A percentile compares a stretch with the other conserved stretches of the same genome.
These are phyloP conservation scores for Hippoglossus stenolepis DNA, from an alignment of 2,113 vertebrate species.

Conservation along the genomic window DNA sequence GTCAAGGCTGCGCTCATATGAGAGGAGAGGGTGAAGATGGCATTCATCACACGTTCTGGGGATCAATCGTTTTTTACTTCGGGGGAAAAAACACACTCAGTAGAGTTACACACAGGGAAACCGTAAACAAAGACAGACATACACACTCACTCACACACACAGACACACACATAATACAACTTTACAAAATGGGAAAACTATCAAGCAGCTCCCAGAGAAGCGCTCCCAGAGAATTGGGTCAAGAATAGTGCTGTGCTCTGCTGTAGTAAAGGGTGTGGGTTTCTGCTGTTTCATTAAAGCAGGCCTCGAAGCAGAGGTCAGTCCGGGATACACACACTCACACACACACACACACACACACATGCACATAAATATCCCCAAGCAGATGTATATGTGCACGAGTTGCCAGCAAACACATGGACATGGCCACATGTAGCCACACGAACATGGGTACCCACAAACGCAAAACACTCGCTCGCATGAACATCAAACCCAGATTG, in stretches of 20 bases:
- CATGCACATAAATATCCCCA: background rate
- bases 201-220: constrained; percentile 58
- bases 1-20: constrained; percentile 51
- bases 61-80: constrained; percentile 65
- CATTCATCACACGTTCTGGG: constrained; percentile 70
- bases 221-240: constrained; percentile 67
- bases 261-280: constrained; percentile 37
- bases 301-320: constrained; percentile 46
- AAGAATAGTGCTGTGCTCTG: constrained; percentile 64
- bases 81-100: background rate
- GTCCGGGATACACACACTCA: constrained; percentile 38
- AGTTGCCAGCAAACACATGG: background rate
- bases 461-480: constrained; percentile 3
- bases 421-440: background rate
- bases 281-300: constrained; percentile 68
- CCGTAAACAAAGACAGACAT: constrained; percentile 47
- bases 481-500: constrained; percentile 36
- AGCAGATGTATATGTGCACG: background rate
- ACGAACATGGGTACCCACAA: background rate
- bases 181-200: constrained; percentile 66
- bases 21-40: constrained; percentile 70
- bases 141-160: background rate
- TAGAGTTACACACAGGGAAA: constrained; percentile 33
- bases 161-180: constrained; percentile 17
- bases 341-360: background rate